Evolutionary conservation across 2,797 vertebrate genomes (phyloP).

Genomic region (Esox masquinongy): DNA sequence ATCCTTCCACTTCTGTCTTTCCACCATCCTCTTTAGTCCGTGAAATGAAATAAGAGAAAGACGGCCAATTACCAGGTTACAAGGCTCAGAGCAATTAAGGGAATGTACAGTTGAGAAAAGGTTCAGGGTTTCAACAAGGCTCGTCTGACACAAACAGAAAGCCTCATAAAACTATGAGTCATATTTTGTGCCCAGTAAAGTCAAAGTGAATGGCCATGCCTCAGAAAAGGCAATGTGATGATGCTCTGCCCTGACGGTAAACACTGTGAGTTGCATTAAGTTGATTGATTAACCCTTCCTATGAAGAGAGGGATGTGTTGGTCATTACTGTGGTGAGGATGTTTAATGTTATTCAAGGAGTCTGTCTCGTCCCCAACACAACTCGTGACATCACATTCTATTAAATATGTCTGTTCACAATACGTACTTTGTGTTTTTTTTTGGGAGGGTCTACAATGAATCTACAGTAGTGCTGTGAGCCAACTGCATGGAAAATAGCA

Average conservation of each 20-base stretch:
- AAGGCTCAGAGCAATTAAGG: constrained; percentile 67
- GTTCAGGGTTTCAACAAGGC: constrained; percentile 59
- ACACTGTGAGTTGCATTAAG: constrained; percentile 52
- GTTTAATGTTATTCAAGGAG: background rate
- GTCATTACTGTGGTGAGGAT: constrained; percentile 1
- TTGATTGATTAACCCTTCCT: constrained; percentile 63
- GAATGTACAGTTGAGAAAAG: constrained; percentile 69
- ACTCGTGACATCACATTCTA: too few species aligned
- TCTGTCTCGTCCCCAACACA: too few species aligned
- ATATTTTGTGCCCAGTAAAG: constrained; percentile 60
- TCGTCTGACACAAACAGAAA: constrained; percentile 45
- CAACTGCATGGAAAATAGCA: too few species aligned
- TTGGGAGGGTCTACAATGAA: too few species aligned
- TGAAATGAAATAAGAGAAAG: constrained; percentile 22
- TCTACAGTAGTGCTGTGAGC: too few species aligned
- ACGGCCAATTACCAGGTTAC: constrained; percentile 67
- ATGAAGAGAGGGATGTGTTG: background rate
- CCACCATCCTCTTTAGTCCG: constrained; percentile 18
- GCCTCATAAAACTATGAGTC: constrained; percentile 70
- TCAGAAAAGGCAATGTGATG: constrained; percentile 44
- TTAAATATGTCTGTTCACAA: too few species aligned
- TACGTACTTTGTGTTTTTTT: too few species aligned
- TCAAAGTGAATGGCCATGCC: constrained; percentile 42
- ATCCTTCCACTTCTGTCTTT: constrained; percentile 10
- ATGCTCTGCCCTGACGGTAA: constrained; percentile 45